Conservation (phyloP, 2,113 vertebrate species). For the Tinamus guttatus region DNA sequence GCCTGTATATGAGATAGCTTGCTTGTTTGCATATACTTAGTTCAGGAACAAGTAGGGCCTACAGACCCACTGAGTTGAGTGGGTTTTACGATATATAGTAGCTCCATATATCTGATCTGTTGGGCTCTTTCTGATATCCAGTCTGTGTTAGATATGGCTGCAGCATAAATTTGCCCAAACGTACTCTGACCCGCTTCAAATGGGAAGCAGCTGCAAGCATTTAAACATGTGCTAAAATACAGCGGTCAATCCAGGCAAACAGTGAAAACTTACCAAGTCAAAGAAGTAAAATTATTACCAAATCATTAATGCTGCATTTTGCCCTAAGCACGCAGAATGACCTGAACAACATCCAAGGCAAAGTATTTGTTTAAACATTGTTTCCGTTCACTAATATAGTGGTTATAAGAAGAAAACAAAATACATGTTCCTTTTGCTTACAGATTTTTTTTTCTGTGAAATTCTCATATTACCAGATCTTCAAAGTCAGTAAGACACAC, state of each 20-base stretch:
- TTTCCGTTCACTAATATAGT: neutral
- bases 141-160: neutral
- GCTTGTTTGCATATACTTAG: too few relatives aligned
- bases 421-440: neutral
- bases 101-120: neutral
- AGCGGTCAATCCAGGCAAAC: neutral
- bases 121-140: neutral
- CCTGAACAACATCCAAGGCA: neutral
- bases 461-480: neutral
- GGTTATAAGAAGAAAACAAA: neutral
- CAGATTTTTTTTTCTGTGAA: neutral
- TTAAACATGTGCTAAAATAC: neutral
- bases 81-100: neutral
- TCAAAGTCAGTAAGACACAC: neutral
- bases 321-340: neutral
- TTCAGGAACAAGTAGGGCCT: neutral
- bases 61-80: neutral
- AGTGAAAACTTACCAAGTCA: neutral
- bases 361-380: neutral
- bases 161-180: neutral
- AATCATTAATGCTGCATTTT: neutral
- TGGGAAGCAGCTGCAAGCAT: neutral
- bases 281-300: neutral
- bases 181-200: neutral
- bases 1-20: neutral